Conservation (phyloP, 2,888 invertebrate genomes). For the Drosophila kambysellisi region DNA sequence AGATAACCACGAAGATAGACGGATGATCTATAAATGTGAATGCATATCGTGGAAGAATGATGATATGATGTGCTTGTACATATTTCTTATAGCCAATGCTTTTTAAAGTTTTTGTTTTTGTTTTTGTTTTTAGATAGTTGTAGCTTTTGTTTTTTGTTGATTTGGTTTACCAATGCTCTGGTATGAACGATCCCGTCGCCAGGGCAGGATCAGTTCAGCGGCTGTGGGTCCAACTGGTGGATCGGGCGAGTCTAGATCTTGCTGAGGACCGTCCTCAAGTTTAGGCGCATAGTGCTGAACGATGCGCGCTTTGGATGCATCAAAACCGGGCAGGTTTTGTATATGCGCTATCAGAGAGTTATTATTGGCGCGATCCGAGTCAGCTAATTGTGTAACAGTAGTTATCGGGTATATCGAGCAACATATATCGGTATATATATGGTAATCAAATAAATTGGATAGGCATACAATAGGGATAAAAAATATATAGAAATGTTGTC, state of each 20-base stretch:
- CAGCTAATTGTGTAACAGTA: conserved; percentile 74
- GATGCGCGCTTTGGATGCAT: conserved; percentile 89
- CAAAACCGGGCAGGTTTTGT: conserved; percentile 89
- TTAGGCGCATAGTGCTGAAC: conserved; percentile 88
- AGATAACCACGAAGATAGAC: background rate
- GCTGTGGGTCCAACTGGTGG: conserved; percentile 88
- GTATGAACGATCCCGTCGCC: conserved; percentile 92
- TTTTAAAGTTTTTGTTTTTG: conserved; percentile 5
- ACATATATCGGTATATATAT: conserved; percentile 53
- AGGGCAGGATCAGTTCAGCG: conserved; percentile 93
- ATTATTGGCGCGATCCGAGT: conserved; percentile 87
- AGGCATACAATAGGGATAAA: conserved; percentile 65
- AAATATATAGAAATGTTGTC: conserved; percentile 74
- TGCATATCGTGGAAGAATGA: conserved; percentile 11
- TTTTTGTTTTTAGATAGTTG: conserved; percentile 27
- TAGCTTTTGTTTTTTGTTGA: conserved; percentile 29
- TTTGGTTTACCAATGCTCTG: conserved; percentile 89
- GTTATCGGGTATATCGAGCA: conserved; percentile 43
- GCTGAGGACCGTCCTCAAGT: conserved; percentile 80
- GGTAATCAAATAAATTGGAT: conserved; percentile 68
- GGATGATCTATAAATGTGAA: conserved; percentile 24
- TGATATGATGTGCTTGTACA: conserved; percentile 29
- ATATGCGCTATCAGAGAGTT: conserved; percentile 90
- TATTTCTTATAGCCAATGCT: conserved; percentile 33
- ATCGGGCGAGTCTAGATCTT: conserved; percentile 83